Conservation (phyloP, 2,113 vertebrate genomes). For the Melozone crissalis region DNA sequence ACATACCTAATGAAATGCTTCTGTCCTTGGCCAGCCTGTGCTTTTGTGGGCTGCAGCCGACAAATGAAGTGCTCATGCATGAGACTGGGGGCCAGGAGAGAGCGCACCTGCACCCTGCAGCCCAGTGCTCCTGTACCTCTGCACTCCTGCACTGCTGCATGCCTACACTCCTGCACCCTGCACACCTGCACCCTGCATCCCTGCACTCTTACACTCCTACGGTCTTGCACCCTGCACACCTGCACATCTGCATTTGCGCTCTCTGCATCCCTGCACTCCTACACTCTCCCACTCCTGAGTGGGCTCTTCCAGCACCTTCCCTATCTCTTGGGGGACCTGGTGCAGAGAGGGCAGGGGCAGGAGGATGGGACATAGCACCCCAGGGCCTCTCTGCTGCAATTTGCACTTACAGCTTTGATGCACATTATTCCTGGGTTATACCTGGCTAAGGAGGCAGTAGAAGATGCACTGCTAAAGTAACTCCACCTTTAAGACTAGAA, state of each 20-base stretch:
- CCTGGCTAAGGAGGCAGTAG: not conserved
- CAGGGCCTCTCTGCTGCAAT: fast-evolving
- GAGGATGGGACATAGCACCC: not conserved
- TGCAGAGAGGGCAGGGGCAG: not conserved
- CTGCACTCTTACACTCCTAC: not conserved
- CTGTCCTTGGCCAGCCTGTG: not conserved
- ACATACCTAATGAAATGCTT: not conserved
- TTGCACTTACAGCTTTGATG: fast-evolving
- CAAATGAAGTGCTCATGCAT: not conserved
- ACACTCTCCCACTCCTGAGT: too few relatives aligned
- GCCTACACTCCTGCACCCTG: not conserved
- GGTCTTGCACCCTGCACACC: not conserved
- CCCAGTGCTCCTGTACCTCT: not conserved
- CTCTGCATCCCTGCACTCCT: not conserved
- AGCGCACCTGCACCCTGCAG: not conserved
- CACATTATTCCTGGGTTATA: fast-evolving
- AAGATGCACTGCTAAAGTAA: not conserved
- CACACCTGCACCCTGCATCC: not conserved
- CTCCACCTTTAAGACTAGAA: not conserved
- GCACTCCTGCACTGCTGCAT: not conserved
- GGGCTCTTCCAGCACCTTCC: fast-evolving
- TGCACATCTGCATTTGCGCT: not conserved
- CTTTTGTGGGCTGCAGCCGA: not conserved
- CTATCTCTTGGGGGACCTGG: fast-evolving
- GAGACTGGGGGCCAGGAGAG: not conserved